Evolutionary conservation across 1,140 invertebrate species (phyloP), one percentile per base, ranked within the genome.

Genomic region (Macrocentrus cingulum): DNA sequence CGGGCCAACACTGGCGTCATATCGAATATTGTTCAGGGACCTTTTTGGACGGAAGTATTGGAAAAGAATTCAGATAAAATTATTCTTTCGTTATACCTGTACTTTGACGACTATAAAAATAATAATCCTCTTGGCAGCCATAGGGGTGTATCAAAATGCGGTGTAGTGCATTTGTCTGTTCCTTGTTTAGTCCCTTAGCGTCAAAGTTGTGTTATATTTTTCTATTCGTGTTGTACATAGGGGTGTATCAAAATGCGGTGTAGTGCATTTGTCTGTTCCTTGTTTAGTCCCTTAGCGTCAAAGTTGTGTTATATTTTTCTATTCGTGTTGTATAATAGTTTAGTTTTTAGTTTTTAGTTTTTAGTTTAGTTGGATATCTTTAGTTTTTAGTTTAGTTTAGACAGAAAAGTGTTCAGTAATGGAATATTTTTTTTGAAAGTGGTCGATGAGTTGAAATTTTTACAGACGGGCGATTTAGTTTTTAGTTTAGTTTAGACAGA

Each of bases 281-380:
- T 66, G 63, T 58, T 53, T 72, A 11, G 66, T 11, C 16, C 66
- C 23, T 53, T 61, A 23, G 36, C 22, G 18, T 59, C 60, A 7
- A 56, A 63, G 56, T 37, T 72, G 15, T 37, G 65, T 19, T 63
- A 67, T 49, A 72, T 73, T 44, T 73, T 68, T 66, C 50, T 70
- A 19, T 37, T 58, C 50, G 36, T 50, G 29, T 45, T n/a, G n/a
- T n/a, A n/a, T 65, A 69, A n/a, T n/a, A n/a, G n/a, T n/a, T n/a
- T n/a, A n/a, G n/a, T n/a, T n/a, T n/a, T n/a, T n/a, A n/a, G n/a
- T n/a, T n/a, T n/a, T n/a, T n/a, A n/a, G n/a, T n/a, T n/a, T n/a
- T n/a, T n/a, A n/a, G n/a, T n/a, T n/a, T n/a, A n/a, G n/a, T n/a
- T n/a, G n/a, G n/a, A n/a, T n/a, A n/a, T n/a, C n/a, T n/a, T n/a